Base-by-base conservation (phyloP, 2,888 invertebrate genomes). In the Lysandra coridon region DNA sequence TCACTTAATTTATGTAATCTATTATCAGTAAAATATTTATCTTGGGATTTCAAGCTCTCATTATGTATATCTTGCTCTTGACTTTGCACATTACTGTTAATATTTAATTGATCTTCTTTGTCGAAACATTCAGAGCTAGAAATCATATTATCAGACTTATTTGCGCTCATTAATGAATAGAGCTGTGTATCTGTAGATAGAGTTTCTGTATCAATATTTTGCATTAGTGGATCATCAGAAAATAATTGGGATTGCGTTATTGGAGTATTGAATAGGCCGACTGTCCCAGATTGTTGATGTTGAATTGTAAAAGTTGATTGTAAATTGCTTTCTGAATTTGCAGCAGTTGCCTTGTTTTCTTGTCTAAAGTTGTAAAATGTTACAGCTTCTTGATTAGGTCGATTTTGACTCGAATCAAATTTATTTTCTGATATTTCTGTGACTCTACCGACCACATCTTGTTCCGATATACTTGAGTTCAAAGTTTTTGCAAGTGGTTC, bases 311-410 rank as follows among this genome's bases (percentile, higher is more conserved):
- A 33, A 76, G 30, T 57, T 76, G 76, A 57, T 14, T 53, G 6
- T 30, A 33, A 53, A 57, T 33, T n/a, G 53, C 14, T 53, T 57
- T 76, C 17, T 33, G 76, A 33, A 17, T 53, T 1, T 76, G 33
- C 30, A 33, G 1, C 57, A 57, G 14, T 17, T 57, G 30, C 33
- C 14, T 76, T 57, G 57, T 53, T 76, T 30, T 10, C 53, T 53
- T 76, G 33, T 53, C 2, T 4, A 6, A 57, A 14, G 33, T 76
- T 76, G 14, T 76, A 76, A 53, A 33, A 76, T 76, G 76, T 23
- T 33, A 57, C 49, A 76, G 49, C 33, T 57, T 76, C 49, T 49
- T 75, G 76, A 33, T 53, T 23, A 14, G 57, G 17, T 33, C 30
- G 44, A 57, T 76, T 33, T 76, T 75, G 33, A 69, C 1, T 1